Conservation (phyloP, 1,140 invertebrate species). For the Arctopsyche grandis region DNA sequence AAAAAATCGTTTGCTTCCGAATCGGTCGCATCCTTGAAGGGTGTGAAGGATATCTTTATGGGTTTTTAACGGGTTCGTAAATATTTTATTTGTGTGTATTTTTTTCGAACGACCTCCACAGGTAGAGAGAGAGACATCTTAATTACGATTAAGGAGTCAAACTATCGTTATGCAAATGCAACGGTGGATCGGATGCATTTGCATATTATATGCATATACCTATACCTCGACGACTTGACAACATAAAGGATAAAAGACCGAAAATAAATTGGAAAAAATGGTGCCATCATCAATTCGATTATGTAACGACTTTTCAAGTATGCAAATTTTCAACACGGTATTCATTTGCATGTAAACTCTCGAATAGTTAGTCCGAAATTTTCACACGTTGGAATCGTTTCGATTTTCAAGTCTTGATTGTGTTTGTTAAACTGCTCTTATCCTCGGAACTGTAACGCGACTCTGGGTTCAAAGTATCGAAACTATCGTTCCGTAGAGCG, state of each 20-base stretch:
- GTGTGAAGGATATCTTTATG: conserved; percentile 44
- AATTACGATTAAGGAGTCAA: conserved; percentile 41
- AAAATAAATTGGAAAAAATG: background rate
- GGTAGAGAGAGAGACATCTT: conserved; percentile 28
- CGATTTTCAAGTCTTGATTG: background rate
- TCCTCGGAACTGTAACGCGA: conserved; percentile 37
- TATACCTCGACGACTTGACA: conserved; percentile 22
- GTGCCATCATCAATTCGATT: conserved; percentile 25
- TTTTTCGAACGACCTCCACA: conserved; percentile 15
- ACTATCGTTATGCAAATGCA: conserved; percentile 44
- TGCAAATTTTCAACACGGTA: background rate
- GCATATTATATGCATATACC: conserved; percentile 21
- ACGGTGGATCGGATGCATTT: conserved; percentile 23
- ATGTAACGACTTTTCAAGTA: conserved; percentile 30
- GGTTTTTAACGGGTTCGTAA: conserved; percentile 40
- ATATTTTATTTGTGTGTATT: conserved; percentile 31
- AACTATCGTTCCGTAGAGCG: conserved; percentile 46
- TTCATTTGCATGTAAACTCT: background rate
- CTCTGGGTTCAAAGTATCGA: conserved; percentile 20
- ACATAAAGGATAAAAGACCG: background rate
- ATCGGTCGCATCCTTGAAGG: background rate
- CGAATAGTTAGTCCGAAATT: background rate
- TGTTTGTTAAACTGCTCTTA: background rate
- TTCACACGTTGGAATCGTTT: background rate
- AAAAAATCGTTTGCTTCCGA: background rate